Evolutionary conservation across 2,113 vertebrate species (phyloP).

Genomic region (Corythaeola cristata): DNA sequence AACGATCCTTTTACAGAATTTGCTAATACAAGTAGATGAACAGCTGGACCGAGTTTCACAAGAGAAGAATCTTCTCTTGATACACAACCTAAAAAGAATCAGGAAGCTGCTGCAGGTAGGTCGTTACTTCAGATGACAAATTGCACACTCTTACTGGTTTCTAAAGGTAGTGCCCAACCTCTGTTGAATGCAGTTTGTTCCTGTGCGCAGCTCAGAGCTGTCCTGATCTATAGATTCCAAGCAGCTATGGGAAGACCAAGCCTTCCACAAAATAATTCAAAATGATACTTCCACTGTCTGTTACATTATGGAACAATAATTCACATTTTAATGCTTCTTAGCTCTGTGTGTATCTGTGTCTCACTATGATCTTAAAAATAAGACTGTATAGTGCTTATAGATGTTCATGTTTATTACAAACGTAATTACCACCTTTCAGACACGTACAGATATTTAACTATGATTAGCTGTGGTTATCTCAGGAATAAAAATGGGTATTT

Average conservation of each 20-base stretch:
- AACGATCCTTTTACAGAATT: slow-evolving; percentile 85
- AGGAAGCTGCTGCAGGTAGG: slow-evolving; percentile 92
- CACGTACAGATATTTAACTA: neutral
- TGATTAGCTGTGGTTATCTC: neutral
- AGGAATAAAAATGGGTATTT: neutral
- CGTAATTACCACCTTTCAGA: neutral
- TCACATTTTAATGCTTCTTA: neutral
- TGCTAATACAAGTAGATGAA: slow-evolving; percentile 90
- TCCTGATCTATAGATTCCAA: neutral
- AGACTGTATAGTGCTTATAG: neutral
- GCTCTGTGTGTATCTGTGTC: neutral
- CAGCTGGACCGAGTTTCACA: slow-evolving; percentile 83
- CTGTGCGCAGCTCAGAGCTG: neutral
- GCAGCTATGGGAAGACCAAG: neutral
- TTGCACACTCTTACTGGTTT: neutral
- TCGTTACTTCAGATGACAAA: neutral
- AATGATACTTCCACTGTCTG: neutral
- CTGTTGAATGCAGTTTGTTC: neutral
- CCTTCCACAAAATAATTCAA: neutral
- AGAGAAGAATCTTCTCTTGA: slow-evolving; percentile 92
- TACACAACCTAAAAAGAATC: slow-evolving; percentile 96
- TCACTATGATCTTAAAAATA: neutral
- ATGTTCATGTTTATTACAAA: neutral
- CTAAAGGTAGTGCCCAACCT: neutral
- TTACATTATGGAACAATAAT: neutral